These are phyloP conservation scores for Masnerella sp. DNA, from an alignment of 2,888 invertebrate species.

Conservation along the genomic window DNA sequence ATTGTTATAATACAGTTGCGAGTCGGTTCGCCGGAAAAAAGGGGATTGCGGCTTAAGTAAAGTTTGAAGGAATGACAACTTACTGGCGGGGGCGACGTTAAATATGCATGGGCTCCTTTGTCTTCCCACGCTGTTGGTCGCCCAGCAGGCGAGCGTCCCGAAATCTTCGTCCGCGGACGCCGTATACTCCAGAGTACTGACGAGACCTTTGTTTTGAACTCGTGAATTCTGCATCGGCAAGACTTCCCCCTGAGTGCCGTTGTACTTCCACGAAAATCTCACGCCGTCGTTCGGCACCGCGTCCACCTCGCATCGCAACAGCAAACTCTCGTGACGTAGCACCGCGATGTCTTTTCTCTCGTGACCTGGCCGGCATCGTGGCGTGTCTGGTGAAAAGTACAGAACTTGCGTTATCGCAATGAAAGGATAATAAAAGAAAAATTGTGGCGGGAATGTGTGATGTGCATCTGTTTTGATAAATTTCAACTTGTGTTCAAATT, in stretches of 20 bases:
- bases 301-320: conserved; percentile 89
- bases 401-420: conserved; percentile 67
- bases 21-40: conserved; percentile 35
- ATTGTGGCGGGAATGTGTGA: too few species aligned
- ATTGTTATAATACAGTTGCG: conserved; percentile 49
- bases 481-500: not conserved
- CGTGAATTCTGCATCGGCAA: conserved; percentile 84
- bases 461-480: too few species aligned
- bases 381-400: conserved; percentile 87
- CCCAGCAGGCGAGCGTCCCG: conserved; percentile 93
- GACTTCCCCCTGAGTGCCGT: conserved; percentile 86
- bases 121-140: conserved; percentile 89
- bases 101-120: conserved; percentile 90
- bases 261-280: conserved; percentile 91
- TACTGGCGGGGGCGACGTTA: conserved; percentile 89
- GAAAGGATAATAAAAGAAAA: too few species aligned
- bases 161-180: conserved; percentile 82
- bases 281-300: conserved; percentile 86
- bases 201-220: conserved; percentile 79
- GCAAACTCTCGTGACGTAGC: conserved; percentile 85
- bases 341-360: conserved; percentile 86
- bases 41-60: conserved; percentile 43
- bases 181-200: conserved; percentile 80
- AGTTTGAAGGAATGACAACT: conserved; percentile 71
- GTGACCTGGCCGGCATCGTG: conserved; percentile 86